These are phyloP conservation scores for Rhagophthalmus giganteus DNA, from an alignment of 2,888 invertebrate genomes.

Conservation along the genomic window DNA sequence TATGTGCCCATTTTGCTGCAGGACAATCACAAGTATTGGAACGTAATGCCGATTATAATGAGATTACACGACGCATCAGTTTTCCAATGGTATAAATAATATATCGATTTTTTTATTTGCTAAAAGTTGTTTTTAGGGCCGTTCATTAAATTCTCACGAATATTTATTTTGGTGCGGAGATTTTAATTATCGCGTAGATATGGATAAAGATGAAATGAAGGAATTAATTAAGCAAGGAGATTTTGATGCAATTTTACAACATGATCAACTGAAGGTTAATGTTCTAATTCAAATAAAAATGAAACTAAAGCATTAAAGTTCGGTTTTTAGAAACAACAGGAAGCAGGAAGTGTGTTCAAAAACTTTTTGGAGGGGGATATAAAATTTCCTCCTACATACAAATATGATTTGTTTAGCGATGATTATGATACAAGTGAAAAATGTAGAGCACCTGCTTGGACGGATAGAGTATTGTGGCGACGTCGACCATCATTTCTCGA, in stretches of 20 bases:
- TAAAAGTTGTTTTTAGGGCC: conserved; percentile 59
- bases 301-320: too few species aligned
- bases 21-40: conserved; percentile 95
- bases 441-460: conserved; percentile 96
- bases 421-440: conserved; percentile 99
- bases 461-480: conserved; percentile 95
- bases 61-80: conserved; percentile 87
- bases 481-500: conserved; percentile 75
- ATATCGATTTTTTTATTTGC: not conserved
- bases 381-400: conserved; percentile 94
- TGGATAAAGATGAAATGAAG: conserved; percentile 93
- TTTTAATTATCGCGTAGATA: conserved; percentile 96
- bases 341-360: conserved; percentile 82
- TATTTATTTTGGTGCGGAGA: conserved; percentile 99
- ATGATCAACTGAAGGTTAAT: conserved; percentile 79
- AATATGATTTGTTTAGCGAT: conserved; percentile 97
- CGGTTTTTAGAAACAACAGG: conserved; percentile 70
- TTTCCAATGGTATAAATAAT: conserved; percentile 72
- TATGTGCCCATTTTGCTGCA: conserved; percentile 98
- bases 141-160: conserved; percentile 92
- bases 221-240: conserved; percentile 77
- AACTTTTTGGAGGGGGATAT: conserved; percentile 92
- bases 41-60: conserved; percentile 94
- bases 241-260: conserved; percentile 73
- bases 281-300: too few species aligned